Conservation (phyloP, 2,113 vertebrate genomes). For the Sylvietta virens region DNA sequence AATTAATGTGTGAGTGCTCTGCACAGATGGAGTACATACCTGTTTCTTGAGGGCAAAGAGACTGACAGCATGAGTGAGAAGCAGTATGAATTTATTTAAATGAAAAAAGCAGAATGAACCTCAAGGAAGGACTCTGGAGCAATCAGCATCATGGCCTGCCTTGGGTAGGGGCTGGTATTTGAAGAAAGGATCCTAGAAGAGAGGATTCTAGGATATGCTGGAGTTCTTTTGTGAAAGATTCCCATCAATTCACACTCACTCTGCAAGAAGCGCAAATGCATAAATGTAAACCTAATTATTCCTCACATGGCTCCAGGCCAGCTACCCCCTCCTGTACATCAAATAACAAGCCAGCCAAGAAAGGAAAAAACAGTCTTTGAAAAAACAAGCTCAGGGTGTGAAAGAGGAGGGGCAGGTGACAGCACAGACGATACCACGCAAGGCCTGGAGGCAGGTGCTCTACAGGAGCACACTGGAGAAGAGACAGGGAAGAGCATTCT, state of each 20-base stretch:
- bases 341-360: not conserved
- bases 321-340: not conserved
- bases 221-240: not conserved
- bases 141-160: not conserved
- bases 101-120: not conserved
- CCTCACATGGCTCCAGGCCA: not conserved
- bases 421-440: fast-evolving
- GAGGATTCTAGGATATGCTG: not conserved
- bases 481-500: not conserved
- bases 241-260: not conserved
- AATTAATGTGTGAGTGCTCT: not conserved
- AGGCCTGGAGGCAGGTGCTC: not conserved
- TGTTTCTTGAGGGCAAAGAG: not conserved
- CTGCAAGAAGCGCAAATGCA: not conserved
- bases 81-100: not conserved
- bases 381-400: not conserved
- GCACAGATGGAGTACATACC: not conserved
- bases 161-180: not conserved
- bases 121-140: not conserved
- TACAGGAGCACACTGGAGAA: fast-evolving
- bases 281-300: not conserved
- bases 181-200: not conserved
- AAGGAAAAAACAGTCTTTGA: not conserved
- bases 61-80: not conserved
- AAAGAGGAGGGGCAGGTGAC: not conserved